Conservation (phyloP, 2,888 invertebrate species). For the Chaetoderma sp. region DNA sequence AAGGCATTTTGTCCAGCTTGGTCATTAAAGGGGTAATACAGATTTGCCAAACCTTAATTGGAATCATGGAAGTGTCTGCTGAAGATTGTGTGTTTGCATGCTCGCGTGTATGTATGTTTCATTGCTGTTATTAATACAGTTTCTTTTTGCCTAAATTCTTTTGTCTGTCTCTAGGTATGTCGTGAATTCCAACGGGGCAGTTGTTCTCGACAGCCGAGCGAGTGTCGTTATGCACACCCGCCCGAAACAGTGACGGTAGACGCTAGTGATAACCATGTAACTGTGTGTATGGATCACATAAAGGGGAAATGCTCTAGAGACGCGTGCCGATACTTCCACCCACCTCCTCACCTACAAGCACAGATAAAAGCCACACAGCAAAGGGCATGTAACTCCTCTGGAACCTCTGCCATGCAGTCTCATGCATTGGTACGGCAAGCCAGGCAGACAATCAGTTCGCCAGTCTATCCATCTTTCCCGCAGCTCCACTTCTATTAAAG, state of each 20-base stretch:
- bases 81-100: too few relatives aligned
- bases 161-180: slow-evolving; percentile 74
- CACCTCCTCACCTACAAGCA: slow-evolving; percentile 95
- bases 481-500: slow-evolving; percentile 1
- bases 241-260: slow-evolving; percentile 93
- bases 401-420: slow-evolving; percentile 59
- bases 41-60: not conserved
- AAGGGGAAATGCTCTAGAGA: slow-evolving; percentile 88
- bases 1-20: too few relatives aligned
- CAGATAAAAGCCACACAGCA: slow-evolving; percentile 80
- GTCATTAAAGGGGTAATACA: not conserved
- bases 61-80: not conserved
- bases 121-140: too few relatives aligned
- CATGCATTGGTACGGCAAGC: slow-evolving; percentile 67
- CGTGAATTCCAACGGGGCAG: slow-evolving; percentile 99
- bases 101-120: too few relatives aligned
- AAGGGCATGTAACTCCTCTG: slow-evolving; percentile 67
- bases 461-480: slow-evolving; percentile 7
- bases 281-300: slow-evolving; percentile 99
- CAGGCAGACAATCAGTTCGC: not conserved
- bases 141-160: too few relatives aligned
- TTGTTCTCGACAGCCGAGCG: slow-evolving; percentile 96
- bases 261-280: slow-evolving; percentile 94
- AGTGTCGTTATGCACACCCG: slow-evolving; percentile 99
- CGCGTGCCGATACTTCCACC: slow-evolving; percentile 99